Conservation (phyloP, 2,797 vertebrate species). For the Oceanodroma leucorhoa region DNA sequence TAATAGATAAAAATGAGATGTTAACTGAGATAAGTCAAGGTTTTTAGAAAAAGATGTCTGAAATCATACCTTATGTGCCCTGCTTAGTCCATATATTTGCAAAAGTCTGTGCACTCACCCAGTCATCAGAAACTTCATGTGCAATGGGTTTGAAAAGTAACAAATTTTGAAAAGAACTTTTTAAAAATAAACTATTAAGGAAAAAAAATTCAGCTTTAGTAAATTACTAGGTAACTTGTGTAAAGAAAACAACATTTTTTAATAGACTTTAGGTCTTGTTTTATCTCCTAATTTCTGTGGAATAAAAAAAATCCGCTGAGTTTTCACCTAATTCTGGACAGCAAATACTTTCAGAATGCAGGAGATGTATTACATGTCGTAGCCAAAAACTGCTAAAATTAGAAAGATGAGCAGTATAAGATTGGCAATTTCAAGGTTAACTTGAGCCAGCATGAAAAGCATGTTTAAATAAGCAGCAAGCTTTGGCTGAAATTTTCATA, state of each 20-base stretch:
- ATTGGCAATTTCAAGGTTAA: neutral
- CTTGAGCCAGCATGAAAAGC: neutral
- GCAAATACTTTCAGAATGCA: neutral
- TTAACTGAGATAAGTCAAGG: neutral
- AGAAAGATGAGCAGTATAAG: neutral
- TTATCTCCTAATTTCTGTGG: neutral
- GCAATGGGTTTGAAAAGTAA: neutral
- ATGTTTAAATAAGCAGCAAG: neutral
- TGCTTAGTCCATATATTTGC: neutral
- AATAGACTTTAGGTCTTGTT: neutral
- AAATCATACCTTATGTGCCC: neutral
- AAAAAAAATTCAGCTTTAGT: neutral
- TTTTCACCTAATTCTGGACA: neutral
- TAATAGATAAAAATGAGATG: neutral
- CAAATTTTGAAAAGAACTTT: neutral
- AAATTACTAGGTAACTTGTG: neutral
- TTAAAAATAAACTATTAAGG: neutral
- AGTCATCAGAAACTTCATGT: neutral
- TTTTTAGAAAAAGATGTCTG: neutral
- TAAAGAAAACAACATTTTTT: neutral
- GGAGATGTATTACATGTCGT: neutral
- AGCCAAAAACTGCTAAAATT: neutral
- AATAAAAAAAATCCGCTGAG: neutral
- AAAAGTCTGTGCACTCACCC: neutral
- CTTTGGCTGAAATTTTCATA: neutral